Evolutionary conservation across 2,888 invertebrate species (phyloP).

Genomic region (Plebejus melissa): DNA sequence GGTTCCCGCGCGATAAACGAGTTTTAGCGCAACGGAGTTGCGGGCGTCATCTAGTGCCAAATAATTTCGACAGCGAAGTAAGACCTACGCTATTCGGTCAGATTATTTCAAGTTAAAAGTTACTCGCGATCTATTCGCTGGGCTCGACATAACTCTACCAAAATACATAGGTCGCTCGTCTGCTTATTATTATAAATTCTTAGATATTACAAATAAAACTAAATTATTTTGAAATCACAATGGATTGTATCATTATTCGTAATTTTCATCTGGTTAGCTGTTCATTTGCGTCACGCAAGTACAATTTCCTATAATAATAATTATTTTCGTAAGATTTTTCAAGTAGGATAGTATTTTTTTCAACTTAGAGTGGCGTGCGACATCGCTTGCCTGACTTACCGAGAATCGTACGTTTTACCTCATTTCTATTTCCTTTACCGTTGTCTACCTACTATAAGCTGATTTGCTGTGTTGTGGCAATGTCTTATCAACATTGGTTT

Average conservation of each 20-base stretch:
- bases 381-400: too few relatives aligned
- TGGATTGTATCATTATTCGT: not conserved
- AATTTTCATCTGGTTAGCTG: not conserved
- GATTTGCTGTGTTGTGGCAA: too few relatives aligned
- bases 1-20: too few relatives aligned
- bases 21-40: too few relatives aligned
- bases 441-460: too few relatives aligned
- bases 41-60: too few relatives aligned
- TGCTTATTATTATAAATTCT: not conserved
- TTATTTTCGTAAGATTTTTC: not conserved
- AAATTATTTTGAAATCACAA: not conserved
- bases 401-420: too few relatives aligned
- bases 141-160: not conserved
- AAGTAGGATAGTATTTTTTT: not conserved
- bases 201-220: not conserved
- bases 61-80: too few relatives aligned
- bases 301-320: not conserved
- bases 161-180: not conserved
- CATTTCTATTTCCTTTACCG: too few relatives aligned
- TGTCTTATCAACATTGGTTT: too few relatives aligned
- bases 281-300: not conserved
- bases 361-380: too few relatives aligned
- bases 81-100: too few relatives aligned
- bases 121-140: not conserved
- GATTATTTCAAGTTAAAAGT: not conserved